Percentiles rank a stretch among this genome's conserved stretches.
These are phyloP conservation scores for Zophobas atratus DNA, from an alignment of 1,140 invertebrate genomes.

Conservation along the genomic window DNA sequence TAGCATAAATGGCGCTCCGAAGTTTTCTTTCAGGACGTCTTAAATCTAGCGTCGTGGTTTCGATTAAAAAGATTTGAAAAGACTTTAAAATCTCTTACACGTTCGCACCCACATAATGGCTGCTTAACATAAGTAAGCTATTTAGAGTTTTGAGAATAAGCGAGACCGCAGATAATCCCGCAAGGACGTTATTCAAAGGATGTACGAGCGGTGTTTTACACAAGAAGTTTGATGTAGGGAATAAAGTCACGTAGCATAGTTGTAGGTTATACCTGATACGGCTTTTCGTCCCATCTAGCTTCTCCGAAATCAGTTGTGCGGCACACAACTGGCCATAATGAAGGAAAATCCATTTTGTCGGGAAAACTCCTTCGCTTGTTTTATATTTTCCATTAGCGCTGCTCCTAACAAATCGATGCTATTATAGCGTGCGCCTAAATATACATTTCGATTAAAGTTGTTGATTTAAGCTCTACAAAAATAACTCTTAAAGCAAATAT, in stretches of 20 bases:
- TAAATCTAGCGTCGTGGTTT: neutral
- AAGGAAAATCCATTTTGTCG: conserved; percentile 16
- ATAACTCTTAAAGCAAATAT: no score
- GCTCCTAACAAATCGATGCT: conserved; percentile 18
- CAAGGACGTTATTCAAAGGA: neutral
- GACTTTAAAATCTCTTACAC: neutral
- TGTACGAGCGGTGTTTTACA: neutral
- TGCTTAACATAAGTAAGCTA: neutral
- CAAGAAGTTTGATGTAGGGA: conserved; percentile 15
- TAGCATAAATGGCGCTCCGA: no score
- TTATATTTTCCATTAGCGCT: conserved; percentile 24
- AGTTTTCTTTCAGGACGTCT: no score
- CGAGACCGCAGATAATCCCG: neutral
- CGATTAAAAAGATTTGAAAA: neutral
- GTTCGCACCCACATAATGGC: neutral
- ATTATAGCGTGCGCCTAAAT: conserved; percentile 11
- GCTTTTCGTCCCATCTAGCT: conserved; percentile 5
- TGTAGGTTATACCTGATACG: conserved; percentile 30
- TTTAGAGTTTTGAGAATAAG: neutral
- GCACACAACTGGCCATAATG: conserved; percentile 6
- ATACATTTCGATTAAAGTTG: conserved; percentile 22
- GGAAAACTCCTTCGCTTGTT: conserved; percentile 8
- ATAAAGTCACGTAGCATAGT: conserved; percentile 25
- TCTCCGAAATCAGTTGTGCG: conserved; percentile 18
- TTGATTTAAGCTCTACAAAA: neutral